These are phyloP conservation scores for Aphidius colemani DNA, from an alignment of 2,888 invertebrate genomes.

Conservation along the genomic window DNA sequence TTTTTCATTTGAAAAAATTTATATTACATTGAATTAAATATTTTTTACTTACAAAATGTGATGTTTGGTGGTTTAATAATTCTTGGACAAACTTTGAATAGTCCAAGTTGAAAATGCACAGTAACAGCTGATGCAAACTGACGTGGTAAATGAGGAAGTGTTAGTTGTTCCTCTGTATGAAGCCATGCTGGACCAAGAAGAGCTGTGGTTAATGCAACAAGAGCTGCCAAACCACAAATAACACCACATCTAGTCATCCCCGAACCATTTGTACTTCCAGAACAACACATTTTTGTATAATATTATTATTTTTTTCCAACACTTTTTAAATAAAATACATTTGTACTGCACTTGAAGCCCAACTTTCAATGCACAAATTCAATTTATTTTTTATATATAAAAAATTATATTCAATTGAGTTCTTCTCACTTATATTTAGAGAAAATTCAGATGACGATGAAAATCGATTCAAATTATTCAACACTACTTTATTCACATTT, in stretches of 20 bases:
- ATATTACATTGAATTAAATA: too few species aligned
- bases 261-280: constrained; percentile 50
- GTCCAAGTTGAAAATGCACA: constrained; percentile 55
- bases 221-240: constrained; percentile 55
- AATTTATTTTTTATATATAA: background rate
- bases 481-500: background rate
- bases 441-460: background rate
- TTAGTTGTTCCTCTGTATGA: constrained; percentile 54
- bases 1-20: too few species aligned
- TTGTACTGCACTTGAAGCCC: too few species aligned
- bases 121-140: constrained; percentile 47
- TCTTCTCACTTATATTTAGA: background rate
- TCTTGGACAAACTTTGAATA: constrained; percentile 54
- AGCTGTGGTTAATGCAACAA: constrained; percentile 54
- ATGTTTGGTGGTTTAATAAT: constrained; percentile 54
- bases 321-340: constrained; percentile 14
- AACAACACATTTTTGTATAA: constrained; percentile 50
- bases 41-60: constrained; percentile 47
- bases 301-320: constrained; percentile 1
- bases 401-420: background rate
- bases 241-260: constrained; percentile 56
- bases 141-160: constrained; percentile 45
- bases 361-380: background rate
- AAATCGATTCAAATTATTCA: constrained; percentile 1
- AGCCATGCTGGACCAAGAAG: constrained; percentile 58